These are phyloP conservation scores for Melanerpes aurifrons DNA, from an alignment of 2,113 vertebrate species.

Conservation along the genomic window DNA sequence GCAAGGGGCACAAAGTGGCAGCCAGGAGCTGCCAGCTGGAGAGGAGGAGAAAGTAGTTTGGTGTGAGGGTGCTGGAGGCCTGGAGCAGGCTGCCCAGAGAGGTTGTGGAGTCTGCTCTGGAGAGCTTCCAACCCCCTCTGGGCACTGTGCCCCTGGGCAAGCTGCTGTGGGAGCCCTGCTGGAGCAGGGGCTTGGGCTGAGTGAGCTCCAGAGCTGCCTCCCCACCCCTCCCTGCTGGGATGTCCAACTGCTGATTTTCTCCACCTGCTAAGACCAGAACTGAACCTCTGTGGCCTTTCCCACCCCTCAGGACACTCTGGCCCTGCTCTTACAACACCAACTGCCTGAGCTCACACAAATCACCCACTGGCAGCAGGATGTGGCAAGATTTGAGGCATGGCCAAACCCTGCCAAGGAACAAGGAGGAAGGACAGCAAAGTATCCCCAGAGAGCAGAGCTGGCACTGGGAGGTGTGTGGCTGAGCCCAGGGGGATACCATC, in stretches of 20 bases:
- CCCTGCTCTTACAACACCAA: not conserved
- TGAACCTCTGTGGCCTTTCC: not conserved
- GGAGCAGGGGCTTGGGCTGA: no score
- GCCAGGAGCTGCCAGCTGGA: no score
- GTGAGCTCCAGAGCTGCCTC: not conserved
- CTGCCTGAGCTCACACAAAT: not conserved
- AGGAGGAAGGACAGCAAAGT: not conserved
- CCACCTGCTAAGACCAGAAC: rapidly evolving
- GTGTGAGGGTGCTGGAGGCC: no score
- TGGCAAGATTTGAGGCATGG: not conserved
- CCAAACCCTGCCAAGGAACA: not conserved
- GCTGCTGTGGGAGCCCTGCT: no score
- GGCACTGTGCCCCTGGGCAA: no score
- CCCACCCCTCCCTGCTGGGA: not conserved
- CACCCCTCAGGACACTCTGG: rapidly evolving
- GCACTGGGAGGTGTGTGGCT: not conserved
- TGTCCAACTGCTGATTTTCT: not conserved
- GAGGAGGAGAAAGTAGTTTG: no score
- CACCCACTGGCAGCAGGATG: not conserved
- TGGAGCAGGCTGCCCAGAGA: no score
- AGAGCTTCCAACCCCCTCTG: no score
- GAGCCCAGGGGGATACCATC: not conserved
- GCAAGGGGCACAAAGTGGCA: no score
- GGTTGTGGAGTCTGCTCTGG: no score
- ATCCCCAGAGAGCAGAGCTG: no score